These are phyloP conservation scores for Helicoverpa assulta DNA, from an alignment of 2,888 invertebrate species.

Conservation along the genomic window DNA sequence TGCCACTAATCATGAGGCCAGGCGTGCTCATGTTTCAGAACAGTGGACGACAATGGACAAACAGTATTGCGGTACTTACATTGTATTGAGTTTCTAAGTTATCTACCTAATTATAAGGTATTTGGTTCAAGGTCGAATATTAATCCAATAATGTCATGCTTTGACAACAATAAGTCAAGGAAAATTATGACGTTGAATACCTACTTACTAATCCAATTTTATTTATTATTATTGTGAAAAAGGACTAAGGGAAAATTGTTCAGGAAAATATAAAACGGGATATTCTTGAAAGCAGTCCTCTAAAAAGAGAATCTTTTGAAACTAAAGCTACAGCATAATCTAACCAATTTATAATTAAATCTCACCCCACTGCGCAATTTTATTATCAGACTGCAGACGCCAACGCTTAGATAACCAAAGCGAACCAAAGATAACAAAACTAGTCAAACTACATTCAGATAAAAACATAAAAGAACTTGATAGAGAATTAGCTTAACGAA, in stretches of 20 bases:
- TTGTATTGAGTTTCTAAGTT: not conserved
- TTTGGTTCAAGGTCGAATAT: not conserved
- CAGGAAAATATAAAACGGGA: not conserved
- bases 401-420: conserved; percentile 14
- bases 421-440: conserved; percentile 14
- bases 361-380: conserved; percentile 30
- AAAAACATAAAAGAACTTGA: conserved; percentile 19
- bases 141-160: not conserved
- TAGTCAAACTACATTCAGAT: conserved; percentile 9
- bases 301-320: not conserved
- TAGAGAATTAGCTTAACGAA: conserved; percentile 30
- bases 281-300: not conserved
- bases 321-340: conserved; percentile 17
- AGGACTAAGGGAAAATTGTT: too few species aligned
- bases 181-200: too few species aligned
- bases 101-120: conserved; percentile 5
- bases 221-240: too few species aligned
- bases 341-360: conserved; percentile 31
- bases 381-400: conserved; percentile 18
- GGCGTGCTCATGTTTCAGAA: conserved; percentile 34
- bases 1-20: conserved; percentile 62
- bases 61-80: not conserved
- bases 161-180: conserved; percentile 1
- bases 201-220: too few species aligned
- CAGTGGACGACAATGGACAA: not conserved